Evolutionary conservation across 2,888 invertebrate genomes (phyloP).

Genomic region (Litoditis marina): DNA sequence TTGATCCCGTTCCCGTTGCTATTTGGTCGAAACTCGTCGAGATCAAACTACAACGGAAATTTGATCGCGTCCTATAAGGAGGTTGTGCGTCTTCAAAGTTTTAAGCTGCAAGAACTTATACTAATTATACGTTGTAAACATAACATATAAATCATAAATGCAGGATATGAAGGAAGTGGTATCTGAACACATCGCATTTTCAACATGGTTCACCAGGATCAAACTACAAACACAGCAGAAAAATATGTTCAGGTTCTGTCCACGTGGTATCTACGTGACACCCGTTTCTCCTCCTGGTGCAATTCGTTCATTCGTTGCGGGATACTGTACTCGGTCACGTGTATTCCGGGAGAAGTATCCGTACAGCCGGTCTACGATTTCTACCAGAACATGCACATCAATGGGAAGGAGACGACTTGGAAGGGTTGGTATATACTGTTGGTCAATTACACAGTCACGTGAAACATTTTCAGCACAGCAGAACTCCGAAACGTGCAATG

Average conservation of each 20-base stretch:
- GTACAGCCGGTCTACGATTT: slow-evolving; percentile 33
- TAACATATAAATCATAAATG: no score
- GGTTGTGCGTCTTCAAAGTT: no score
- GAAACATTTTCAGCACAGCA: background rate
- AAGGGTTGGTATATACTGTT: slow-evolving; percentile 9
- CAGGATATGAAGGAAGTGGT: no score
- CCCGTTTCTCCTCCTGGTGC: slow-evolving; percentile 24
- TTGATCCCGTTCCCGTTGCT: no score
- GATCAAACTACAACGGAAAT: no score
- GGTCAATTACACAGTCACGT: background rate
- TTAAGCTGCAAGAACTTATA: no score
- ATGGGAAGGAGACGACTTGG: slow-evolving; percentile 19
- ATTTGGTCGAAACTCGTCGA: no score
- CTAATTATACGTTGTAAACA: no score
- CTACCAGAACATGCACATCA: slow-evolving; percentile 27
- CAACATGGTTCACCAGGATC: no score
- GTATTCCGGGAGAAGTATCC: slow-evolving; percentile 9
- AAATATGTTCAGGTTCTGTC: slow-evolving; percentile 32
- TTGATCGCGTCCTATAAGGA: no score
- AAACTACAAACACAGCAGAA: no score
- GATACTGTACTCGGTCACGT: slow-evolving; percentile 27
- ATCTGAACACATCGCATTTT: no score
- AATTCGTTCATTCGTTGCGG: slow-evolving; percentile 36
- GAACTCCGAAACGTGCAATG: background rate
- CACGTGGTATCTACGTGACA: slow-evolving; percentile 10